A percentile compares a stretch with the other conserved stretches of the same genome.
Conservation (phyloP, 1,140 invertebrate species). For the Helicorthomorpha holstii region DNA sequence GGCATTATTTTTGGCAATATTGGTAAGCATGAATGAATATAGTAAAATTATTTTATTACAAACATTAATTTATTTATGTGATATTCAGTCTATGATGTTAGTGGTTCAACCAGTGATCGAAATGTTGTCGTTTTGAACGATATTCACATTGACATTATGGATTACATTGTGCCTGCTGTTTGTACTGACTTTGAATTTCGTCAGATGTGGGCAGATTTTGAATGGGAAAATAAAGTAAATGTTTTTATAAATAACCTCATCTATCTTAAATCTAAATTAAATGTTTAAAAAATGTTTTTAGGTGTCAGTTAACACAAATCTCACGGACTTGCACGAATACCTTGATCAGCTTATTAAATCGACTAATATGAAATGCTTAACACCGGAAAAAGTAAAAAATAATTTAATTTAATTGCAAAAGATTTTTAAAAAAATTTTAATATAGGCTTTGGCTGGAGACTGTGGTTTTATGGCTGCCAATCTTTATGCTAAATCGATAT, state of each 20-base stretch:
- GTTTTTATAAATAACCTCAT: background rate
- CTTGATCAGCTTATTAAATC: conserved; percentile 77
- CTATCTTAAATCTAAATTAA: conserved; percentile 2
- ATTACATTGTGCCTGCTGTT: conserved; percentile 94
- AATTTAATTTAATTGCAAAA: background rate
- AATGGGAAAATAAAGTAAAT: conserved; percentile 96
- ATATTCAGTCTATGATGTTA: conserved; percentile 75
- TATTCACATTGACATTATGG: conserved; percentile 99
- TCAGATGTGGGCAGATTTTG: conserved; percentile 99
- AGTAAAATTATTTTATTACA: conserved; percentile 1
- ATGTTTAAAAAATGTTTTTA: conserved; percentile 18
- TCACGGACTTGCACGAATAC: conserved; percentile 85
- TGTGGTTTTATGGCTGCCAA: conserved; percentile 99
- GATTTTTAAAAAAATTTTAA: background rate
- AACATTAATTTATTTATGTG: conserved; percentile 12
- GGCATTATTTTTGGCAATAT: conserved; percentile 99
- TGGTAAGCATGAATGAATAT: conserved; percentile 33
- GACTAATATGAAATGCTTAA: conserved; percentile 98
- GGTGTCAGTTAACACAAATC: conserved; percentile 86
- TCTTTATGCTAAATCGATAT: conserved; percentile 96
- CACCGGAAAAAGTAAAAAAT: conserved; percentile 59
- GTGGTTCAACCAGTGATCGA: conserved; percentile 76
- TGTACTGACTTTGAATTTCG: conserved; percentile 93
- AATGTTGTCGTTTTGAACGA: conserved; percentile 97
- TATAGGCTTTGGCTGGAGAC: conserved; percentile 72